Base-by-base conservation (phyloP, 2,797 vertebrate species). In the Acanthopagrus latus region DNA sequence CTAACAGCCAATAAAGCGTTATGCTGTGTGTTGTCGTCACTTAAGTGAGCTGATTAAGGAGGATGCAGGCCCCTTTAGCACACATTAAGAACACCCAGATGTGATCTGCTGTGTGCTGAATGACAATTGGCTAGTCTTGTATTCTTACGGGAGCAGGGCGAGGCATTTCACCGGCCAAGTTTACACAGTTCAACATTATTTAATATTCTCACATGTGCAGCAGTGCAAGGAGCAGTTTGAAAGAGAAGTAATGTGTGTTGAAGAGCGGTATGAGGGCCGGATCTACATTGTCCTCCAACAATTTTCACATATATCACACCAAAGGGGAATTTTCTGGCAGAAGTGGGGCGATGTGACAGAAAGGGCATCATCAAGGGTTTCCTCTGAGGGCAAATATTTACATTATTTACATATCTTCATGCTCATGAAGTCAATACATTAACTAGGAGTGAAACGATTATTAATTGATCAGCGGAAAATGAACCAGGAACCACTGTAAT, bases 41-140 rank as follows among this genome's bases (percentile, higher is more conserved):
- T 93, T 94, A 94, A 96, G 95, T 95, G 96, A 96, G 90, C 95
- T 94, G 88, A 95, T 95, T 95, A 94, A 93, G 88, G 84, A 90
- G 91, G 90, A 93, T 89, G 92, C 83, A 88, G 92, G 90, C 89
- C 85, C 88, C 92, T 93, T 94, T 93, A 93, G 86, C 81, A 89
- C 91, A 89, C 89, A 94, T 94, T 94, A 95, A 89, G 85, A 88
- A 78, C 79, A 82, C 80, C 87, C 94, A 94, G 94, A 95, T 95
- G 93, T 89, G 93, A 92, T 93, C 91, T 76, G 86, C 85, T 93
- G 93, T 94, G 94, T 90, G 73, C 87, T 90, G 94, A 93, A 95
- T 95, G 87, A 92, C 86, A 95, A 95, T 93, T 16, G 86, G 78
- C 83, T 90, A 9, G 88, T 94, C 90, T 93, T 83, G 80, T 90